Evolutionary conservation across 1,140 invertebrate genomes (phyloP), one percentile per base, ranked within the genome.

Genomic region (Drosophila melanica): DNA sequence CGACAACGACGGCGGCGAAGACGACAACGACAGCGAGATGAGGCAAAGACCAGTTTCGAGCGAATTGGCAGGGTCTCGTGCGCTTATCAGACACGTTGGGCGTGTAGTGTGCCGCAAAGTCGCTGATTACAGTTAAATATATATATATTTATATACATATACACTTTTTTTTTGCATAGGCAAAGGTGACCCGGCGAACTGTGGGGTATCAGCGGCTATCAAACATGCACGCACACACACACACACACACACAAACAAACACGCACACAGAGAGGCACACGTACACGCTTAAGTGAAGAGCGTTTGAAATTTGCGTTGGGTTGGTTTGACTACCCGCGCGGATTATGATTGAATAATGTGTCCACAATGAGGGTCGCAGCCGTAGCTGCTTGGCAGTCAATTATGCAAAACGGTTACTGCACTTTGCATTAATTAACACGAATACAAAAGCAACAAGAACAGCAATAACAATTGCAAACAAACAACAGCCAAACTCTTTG

Each of bases 301-400:
- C 51, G 60, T 75, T 77, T 85, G 77, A 80, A 85, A 85, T 85
- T 85, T 54, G 75, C 69, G 64, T 77, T 84, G 50, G 23, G 8
- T 33, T 50, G 37, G 41, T 63, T 48, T 70, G 55, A 27, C 39
- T 81, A 57, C 54, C 78, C 78, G 82, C 82, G 84, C 82, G 79
- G 82, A 82, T 87, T 89, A 89, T 89, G 82, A 89, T 87, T 87
- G 84, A 87, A 87, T 87, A 87, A 87, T 85, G 74, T 81, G 84
- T 63, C 62, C 67, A 71, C 50, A 64, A 42, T 50, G 48, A 62
- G 70, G 65, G 50, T 66, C 60, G 62, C 47, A 64, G 35, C 63
- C 58, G 41, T 23, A 27, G 59, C 35, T 30, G 57, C 69, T 70
- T 71, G 69, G 41, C 76, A 71, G 76, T 79, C 79, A 87, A 87